These are phyloP conservation scores for Apamea monoglypha DNA, from an alignment of 2,888 invertebrate genomes.

Conservation along the genomic window DNA sequence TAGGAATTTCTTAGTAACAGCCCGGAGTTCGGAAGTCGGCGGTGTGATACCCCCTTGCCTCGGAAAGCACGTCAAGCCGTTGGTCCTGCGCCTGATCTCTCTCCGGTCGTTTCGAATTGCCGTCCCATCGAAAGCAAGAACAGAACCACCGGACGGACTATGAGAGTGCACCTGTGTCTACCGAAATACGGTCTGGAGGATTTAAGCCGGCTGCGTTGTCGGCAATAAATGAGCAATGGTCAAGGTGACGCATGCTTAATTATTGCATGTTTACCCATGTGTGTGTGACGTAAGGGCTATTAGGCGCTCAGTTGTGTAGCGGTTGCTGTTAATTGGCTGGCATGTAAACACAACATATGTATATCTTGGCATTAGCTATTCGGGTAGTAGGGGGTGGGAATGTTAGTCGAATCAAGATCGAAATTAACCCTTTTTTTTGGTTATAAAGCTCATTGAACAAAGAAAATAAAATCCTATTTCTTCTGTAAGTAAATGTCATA, in stretches of 20 bases:
- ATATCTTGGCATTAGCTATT: conserved; percentile 39
- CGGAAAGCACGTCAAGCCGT: too few relatives aligned
- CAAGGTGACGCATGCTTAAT: conserved; percentile 60
- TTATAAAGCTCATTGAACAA: conserved; percentile 34
- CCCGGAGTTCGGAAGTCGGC: too few relatives aligned
- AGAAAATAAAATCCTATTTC: not conserved
- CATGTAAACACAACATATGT: conserved; percentile 47
- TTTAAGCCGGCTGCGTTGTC: not conserved
- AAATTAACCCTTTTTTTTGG: conserved; percentile 4
- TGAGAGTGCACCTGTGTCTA: too few relatives aligned
- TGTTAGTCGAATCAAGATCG: conserved; percentile 37
- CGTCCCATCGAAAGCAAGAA: too few relatives aligned
- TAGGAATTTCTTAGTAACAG: too few relatives aligned
- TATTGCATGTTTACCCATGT: conserved; percentile 59
- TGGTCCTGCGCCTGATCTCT: too few relatives aligned
- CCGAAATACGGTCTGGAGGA: too few relatives aligned
- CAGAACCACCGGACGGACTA: too few relatives aligned
- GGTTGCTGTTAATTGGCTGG: conserved; percentile 53
- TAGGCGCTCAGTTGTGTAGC: conserved; percentile 46
- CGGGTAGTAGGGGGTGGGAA: conserved; percentile 1
- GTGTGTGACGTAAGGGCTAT: conserved; percentile 62
- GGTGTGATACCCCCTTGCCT: too few relatives aligned
- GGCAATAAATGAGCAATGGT: conserved; percentile 40
- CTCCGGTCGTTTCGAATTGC: too few relatives aligned
- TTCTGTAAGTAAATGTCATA: not conserved